These are phyloP conservation scores for Platysternon megacephalum DNA, from an alignment of 2,113 vertebrate species.

Conservation along the genomic window DNA sequence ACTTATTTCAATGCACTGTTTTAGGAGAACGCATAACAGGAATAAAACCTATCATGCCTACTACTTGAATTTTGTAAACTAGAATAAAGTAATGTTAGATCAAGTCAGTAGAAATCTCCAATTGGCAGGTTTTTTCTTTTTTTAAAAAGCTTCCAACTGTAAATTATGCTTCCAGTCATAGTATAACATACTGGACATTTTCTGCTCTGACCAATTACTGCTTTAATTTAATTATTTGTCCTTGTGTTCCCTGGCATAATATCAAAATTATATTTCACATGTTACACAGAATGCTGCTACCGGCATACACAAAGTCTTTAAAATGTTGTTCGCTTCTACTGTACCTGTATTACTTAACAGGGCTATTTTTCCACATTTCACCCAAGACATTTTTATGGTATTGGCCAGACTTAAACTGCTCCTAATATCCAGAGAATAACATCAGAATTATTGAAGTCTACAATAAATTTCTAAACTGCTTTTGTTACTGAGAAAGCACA, in stretches of 20 bases:
- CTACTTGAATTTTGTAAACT: neutral
- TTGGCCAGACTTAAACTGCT: conserved; percentile 76
- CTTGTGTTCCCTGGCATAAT: conserved; percentile 40
- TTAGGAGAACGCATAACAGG: neutral
- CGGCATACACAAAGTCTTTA: conserved; percentile 34
- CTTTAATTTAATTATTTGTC: conserved; percentile 51
- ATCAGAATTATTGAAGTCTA: conserved; percentile 75
- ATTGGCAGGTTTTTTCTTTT: neutral
- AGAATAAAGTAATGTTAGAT: conserved; percentile 21
- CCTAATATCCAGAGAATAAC: conserved; percentile 76
- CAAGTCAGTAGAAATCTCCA: conserved; percentile 1
- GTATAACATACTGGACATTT: conserved; percentile 8
- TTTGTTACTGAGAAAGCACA: conserved; percentile 75
- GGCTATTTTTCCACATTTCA: conserved; percentile 71
- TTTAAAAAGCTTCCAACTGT: neutral
- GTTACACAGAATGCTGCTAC: conserved; percentile 32
- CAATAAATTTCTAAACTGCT: conserved; percentile 75
- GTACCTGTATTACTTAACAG: conserved; percentile 56
- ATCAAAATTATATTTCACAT: neutral
- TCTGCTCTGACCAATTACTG: conserved; percentile 15
- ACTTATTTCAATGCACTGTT: neutral
- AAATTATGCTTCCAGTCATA: conserved; percentile 19
- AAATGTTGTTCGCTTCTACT: neutral
- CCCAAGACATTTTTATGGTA: conserved; percentile 75
- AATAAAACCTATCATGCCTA: neutral